These are phyloP conservation scores for Aspidiotus destructor DNA, from an alignment of 2,888 invertebrate species.

Conservation along the genomic window DNA sequence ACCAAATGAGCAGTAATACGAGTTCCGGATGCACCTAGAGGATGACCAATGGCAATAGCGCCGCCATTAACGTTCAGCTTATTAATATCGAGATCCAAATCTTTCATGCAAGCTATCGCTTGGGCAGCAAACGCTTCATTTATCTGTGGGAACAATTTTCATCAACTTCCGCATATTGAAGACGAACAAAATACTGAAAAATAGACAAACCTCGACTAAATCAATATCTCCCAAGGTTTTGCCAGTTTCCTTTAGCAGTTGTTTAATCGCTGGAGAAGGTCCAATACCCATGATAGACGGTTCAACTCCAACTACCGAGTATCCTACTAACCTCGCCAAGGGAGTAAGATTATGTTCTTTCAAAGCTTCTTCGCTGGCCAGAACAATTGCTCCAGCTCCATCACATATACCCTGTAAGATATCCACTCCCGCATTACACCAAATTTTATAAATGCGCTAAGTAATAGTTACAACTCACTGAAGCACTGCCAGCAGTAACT, in stretches of 20 bases:
- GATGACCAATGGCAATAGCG: conserved; percentile 94
- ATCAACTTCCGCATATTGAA: conserved; percentile 8
- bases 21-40: conserved; percentile 86
- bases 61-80: conserved; percentile 93
- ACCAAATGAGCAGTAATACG: conserved; percentile 84
- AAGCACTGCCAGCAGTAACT: conserved; percentile 89
- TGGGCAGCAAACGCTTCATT: conserved; percentile 98
- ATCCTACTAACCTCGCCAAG: conserved; percentile 81
- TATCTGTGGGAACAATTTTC: conserved; percentile 52
- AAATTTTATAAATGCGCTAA: background rate
- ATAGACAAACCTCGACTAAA: conserved; percentile 65
- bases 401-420: conserved; percentile 79
- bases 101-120: conserved; percentile 82
- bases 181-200: conserved; percentile 33
- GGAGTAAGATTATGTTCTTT: conserved; percentile 73
- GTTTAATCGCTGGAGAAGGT: conserved; percentile 86
- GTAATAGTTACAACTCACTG: conserved; percentile 51
- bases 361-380: conserved; percentile 84
- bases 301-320: conserved; percentile 88
- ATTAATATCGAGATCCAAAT: conserved; percentile 70
- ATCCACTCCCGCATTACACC: background rate
- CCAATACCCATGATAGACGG: conserved; percentile 98
- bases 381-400: conserved; percentile 85
- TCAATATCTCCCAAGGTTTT: conserved; percentile 78
- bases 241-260: conserved; percentile 68